These are phyloP conservation scores for Anagyrus pseudococci DNA, from an alignment of 2,888 invertebrate species.

Conservation along the genomic window DNA sequence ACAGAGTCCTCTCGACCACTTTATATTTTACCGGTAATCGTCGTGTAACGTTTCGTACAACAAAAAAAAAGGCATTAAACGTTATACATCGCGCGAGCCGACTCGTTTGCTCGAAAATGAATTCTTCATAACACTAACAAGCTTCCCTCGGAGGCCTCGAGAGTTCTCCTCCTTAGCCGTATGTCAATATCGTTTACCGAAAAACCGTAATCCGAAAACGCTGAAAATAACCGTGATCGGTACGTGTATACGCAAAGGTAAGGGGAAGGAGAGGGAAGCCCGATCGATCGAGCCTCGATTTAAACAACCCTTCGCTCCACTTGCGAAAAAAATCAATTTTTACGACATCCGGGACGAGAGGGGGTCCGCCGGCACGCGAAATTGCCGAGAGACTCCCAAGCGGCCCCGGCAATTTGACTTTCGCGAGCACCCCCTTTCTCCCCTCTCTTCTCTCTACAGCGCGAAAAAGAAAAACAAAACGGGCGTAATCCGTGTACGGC, in stretches of 20 bases:
- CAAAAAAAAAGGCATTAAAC: too few species aligned
- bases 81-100: too few species aligned
- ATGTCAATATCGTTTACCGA: slow-evolving; percentile 26
- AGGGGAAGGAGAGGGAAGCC: background rate
- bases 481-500: background rate
- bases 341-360: slow-evolving; percentile 10
- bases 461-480: too few species aligned
- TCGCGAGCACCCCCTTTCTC: background rate
- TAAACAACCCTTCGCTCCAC: slow-evolving; percentile 21
- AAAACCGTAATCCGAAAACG: slow-evolving; percentile 24
- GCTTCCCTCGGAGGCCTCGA: too few species aligned
- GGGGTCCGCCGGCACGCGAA: background rate
- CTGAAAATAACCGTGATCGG: slow-evolving; percentile 22
- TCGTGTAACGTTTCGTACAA: too few species aligned
- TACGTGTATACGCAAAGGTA: background rate
- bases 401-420: slow-evolving; percentile 24
- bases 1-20: too few species aligned
- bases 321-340: slow-evolving; percentile 22
- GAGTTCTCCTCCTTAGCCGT: too few species aligned
- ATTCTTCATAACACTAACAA: too few species aligned
- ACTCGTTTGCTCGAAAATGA: too few species aligned
- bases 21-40: too few species aligned
- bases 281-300: slow-evolving; percentile 18
- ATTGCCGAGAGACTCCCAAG: background rate
- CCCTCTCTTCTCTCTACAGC: background rate